Evolutionary conservation across 92 coral and sea anemone species (phyloP), one percentile per base, ranked within the genome.

Genomic region (Siderastrea siderea): DNA sequence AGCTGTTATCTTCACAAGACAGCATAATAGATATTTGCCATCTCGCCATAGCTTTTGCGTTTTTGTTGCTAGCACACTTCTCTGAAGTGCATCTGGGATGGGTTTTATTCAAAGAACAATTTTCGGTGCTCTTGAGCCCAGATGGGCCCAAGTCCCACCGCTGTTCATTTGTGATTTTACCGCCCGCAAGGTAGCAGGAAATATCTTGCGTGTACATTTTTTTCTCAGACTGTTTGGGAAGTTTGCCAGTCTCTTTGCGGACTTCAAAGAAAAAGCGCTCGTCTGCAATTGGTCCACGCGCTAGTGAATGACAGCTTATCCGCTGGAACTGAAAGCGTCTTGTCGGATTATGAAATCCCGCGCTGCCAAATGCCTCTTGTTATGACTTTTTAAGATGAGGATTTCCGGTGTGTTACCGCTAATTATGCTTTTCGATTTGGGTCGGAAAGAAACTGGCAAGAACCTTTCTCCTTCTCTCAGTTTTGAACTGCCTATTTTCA

Each of bases 381-480:
- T 85, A 85, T 85, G 89, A 77, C 89, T 85, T 78, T 85, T 76
- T 57, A 85, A 85, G 77, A 78, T 77, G 80, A 62, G 74, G 89
- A 85, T 85, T 85, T 85, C 89, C 89, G 89, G 89, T 85, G 68
- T 85, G 89, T 77, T 76, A 85, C 89, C 83, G 57, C 83, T 51
- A 85, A 77, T 85, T 76, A 67, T 57, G 68, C 68, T 68, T 64
- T 65, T 85, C 84, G 76, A 68, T 66, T 74, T 63, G 78, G 53
- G 84, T 45, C n/a, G 72, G 87, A 43, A 38, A 74, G 7, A 52
- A 47, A 58, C 12, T 74, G 17, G 59, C 50, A 74, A 74, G 48
- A 72, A 17, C 16, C 52, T 61, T 51, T 49, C 12, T 58, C 12
- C 19, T 62, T 16, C 7, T 84, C 26, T 17, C 47, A 13, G 16